These are phyloP conservation scores for Dascyllus trimaculatus DNA, from an alignment of 2,113 vertebrate species.

Conservation along the genomic window DNA sequence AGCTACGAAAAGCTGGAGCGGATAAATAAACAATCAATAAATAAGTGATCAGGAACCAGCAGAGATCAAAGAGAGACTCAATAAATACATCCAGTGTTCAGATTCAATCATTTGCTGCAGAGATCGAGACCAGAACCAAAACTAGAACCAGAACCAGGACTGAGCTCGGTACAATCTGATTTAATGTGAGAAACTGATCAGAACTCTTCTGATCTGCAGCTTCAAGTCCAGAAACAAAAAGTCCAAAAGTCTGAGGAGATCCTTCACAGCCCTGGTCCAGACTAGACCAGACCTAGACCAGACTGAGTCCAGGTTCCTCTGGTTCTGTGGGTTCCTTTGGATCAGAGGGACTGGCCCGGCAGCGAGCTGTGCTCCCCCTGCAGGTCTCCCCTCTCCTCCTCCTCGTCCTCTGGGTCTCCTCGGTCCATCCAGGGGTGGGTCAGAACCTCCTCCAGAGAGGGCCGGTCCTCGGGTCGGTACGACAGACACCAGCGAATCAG, in stretches of 20 bases:
- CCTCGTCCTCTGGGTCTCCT: slow-evolving; percentile 49
- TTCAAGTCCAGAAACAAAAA: background rate
- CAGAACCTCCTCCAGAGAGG: slow-evolving; percentile 87
- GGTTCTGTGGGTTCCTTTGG: too few species aligned
- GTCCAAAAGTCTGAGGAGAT: background rate
- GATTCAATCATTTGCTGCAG: too few species aligned
- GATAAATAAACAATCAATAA: slow-evolving; percentile 41
- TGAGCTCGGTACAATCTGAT: too few species aligned
- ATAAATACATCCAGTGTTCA: too few species aligned
- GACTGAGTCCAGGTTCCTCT: background rate
- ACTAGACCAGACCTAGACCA: too few species aligned
- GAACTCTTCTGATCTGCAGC: background rate
- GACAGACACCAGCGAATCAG: slow-evolving; percentile 88
- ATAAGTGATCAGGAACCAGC: background rate
- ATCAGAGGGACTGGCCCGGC: slow-evolving; percentile 46
- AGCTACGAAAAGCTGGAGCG: background rate
- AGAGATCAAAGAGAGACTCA: too few species aligned
- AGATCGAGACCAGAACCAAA: too few species aligned
- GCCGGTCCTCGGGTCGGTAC: slow-evolving; percentile 84
- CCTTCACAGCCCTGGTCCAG: background rate
- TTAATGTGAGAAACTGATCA: background rate
- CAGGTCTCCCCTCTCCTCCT: slow-evolving; percentile 37
- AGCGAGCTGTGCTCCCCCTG: slow-evolving; percentile 60
- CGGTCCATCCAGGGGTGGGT: slow-evolving; percentile 87
- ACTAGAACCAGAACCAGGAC: too few species aligned